Conservation (phyloP, 2,797 vertebrate species). For the Alfaro cultratus region DNA sequence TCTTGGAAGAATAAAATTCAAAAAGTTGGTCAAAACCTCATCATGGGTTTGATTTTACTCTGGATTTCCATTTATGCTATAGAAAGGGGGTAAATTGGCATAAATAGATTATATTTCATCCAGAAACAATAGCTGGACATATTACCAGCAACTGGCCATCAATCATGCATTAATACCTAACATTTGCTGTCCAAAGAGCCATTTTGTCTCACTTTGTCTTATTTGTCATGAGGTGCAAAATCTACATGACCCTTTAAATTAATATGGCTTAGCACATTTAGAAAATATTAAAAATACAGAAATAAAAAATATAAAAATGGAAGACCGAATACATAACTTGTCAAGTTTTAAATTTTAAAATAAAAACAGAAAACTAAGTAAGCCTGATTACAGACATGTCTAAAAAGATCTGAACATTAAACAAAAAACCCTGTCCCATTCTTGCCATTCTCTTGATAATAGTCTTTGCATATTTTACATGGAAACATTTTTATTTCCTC, state of each 20-base stretch:
- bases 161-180: slow-evolving; percentile 12
- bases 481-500: background rate
- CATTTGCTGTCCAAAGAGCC: background rate
- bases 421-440: background rate
- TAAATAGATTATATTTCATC: slow-evolving; percentile 9
- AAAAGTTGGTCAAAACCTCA: background rate
- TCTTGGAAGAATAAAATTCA: background rate
- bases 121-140: slow-evolving; percentile 17
- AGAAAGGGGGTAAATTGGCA: slow-evolving; percentile 13
- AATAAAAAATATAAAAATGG: background rate
- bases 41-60: background rate
- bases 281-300: background rate
- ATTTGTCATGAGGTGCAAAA: background rate
- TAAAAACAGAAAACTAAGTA: background rate
- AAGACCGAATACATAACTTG: background rate
- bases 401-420: background rate
- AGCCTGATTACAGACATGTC: background rate
- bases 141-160: background rate
- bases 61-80: slow-evolving; percentile 22
- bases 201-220: background rate
- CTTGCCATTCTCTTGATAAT: background rate
- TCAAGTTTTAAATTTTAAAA: background rate
- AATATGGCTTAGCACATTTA: background rate
- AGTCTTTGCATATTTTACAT: background rate
- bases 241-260: background rate